Evolutionary conservation across 2,113 vertebrate genomes (phyloP), one percentile per base, ranked within the genome.

Genomic region (Rhagologus leucostigma): DNA sequence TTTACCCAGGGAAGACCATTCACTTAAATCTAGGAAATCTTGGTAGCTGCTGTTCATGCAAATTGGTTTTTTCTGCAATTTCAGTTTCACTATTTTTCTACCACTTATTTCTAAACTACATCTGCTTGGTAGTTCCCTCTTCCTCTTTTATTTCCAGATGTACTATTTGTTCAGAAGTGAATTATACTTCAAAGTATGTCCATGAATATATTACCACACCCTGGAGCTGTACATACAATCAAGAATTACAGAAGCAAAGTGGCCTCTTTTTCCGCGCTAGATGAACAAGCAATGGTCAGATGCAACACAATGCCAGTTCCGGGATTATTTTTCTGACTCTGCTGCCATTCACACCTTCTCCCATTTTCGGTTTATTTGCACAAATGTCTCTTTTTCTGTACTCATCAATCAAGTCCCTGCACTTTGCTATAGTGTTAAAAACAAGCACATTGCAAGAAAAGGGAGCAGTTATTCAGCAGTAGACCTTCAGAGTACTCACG

Each of bases 111-210:
- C 55, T 71, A 71, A 69, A 22, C 16, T 76, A 44, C 50, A 74
- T 13, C 26, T 74, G 53, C 18, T 75, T 7, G 1, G 33, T 29
- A 78, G 69, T 89, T 91, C 62, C 53, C 74, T 64, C 37, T 70
- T 76, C 87, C 63, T 71, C 24, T 82, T 96, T 73, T 82, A 33
- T 57, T 87, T 82, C 13, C n/a, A 68, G 57, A 41, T 13, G 13
- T 13, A 42, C 24, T 68, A 33, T 26, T 57, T 62, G 63, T 39
- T 69, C 70, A 82, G 11, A 73, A 53, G 30, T 24, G 52, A 76
- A 57, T 20, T 55, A 63, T 49, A 41, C 11, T 84, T 41, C 44
- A 73, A 49, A 94, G 68, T 68, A 87, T 2, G 13, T 33, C 52
- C 47, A 23, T 3, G 23, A 22, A 16, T 4, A 16, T 27, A 65